phyloP scores from a whole-genome alignment of 2,888 invertebrate genomes.

The Halocaridina rubra region DNA sequence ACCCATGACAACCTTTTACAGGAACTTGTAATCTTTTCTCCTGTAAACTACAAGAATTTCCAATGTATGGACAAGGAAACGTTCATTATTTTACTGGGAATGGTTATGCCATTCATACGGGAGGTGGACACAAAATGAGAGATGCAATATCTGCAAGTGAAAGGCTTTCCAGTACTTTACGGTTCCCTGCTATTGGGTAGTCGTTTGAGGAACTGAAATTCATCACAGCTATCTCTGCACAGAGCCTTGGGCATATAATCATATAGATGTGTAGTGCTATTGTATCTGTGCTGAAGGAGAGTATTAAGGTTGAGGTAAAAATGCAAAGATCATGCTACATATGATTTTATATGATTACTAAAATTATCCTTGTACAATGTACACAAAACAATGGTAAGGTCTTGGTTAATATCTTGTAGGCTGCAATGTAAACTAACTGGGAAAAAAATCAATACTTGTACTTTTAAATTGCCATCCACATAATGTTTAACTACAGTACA shows the following conservation, averaged over 20 bases:
- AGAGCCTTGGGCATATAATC: neutral
- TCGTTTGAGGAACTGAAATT: neutral
- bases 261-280: slow-evolving; percentile 2
- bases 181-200: slow-evolving; percentile 1
- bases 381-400: neutral
- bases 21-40: too few species aligned
- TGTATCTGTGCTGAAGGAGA: too few species aligned
- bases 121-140: slow-evolving; percentile 20
- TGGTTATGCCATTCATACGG: slow-evolving; percentile 9
- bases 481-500: too few species aligned
- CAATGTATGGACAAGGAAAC: too few species aligned
- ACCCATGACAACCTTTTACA: too few species aligned
- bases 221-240: slow-evolving; percentile 11
- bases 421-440: too few species aligned
- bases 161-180: slow-evolving; percentile 3
- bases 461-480: too few species aligned
- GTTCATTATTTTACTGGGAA: slow-evolving; percentile 18
- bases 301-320: neutral
- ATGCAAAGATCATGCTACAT: neutral
- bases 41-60: too few species aligned
- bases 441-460: too few species aligned
- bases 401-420: too few species aligned
- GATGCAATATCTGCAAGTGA: slow-evolving; percentile 19
- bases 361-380: neutral
- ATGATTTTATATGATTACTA: neutral